Evolutionary conservation across 2,113 vertebrate species (phyloP).

Genomic region (Nansenia antarctica): DNA sequence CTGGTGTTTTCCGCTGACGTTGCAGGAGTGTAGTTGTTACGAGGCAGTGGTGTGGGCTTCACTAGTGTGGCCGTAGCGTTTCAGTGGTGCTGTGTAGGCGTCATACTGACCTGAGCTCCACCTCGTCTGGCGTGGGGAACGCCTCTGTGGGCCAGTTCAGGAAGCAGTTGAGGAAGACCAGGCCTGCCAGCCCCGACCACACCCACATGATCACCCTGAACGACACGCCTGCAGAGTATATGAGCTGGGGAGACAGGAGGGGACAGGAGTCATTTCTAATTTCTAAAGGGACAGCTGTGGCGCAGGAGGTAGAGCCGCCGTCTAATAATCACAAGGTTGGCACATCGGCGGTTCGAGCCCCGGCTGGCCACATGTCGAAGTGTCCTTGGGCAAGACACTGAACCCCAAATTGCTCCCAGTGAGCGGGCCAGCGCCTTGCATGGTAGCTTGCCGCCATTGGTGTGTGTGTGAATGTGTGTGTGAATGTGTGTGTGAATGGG

Average conservation of each 20-base stretch:
- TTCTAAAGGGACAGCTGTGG: no score
- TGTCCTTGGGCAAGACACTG: no score
- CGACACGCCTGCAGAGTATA: conserved; percentile 80
- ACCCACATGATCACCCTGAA: conserved; percentile 84
- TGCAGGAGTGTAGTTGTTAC: not conserved
- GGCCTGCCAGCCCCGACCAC: conserved; percentile 81
- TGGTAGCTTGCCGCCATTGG: no score
- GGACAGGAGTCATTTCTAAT: not conserved
- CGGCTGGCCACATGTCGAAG: no score
- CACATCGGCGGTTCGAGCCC: no score
- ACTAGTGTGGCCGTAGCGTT: no score
- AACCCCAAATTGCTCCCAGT: no score
- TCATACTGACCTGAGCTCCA: conserved; percentile 77
- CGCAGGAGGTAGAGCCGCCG: no score
- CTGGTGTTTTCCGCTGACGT: not conserved
- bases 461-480: no score
- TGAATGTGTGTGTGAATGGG: no score
- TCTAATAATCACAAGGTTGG: no score
- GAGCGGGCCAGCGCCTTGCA: no score
- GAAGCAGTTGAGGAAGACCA: conserved; percentile 85
- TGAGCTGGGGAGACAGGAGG: conserved; percentile 69
- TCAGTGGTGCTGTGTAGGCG: not conserved
- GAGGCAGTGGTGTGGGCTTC: not conserved
- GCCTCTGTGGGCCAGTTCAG: conserved; percentile 86
- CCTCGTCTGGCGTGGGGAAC: conserved; percentile 85